Evolutionary conservation across 1,140 invertebrate species (phyloP), one percentile per base, ranked within the genome.

Genomic region (Rhyacophila brunnea): DNA sequence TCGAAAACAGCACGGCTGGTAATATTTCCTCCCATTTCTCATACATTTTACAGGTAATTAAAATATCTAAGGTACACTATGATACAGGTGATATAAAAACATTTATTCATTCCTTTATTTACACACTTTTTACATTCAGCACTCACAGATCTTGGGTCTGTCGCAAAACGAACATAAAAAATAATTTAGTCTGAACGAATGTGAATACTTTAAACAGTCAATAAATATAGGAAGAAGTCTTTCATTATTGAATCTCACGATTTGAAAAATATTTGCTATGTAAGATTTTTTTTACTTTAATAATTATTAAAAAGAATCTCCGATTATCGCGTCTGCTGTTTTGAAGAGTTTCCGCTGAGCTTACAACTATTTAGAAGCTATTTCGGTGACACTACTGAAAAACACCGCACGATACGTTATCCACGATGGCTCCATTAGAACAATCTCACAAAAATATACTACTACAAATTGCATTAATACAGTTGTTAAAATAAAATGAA

Each of bases 21-120:
- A 65, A 65, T 65, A 65, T 65, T 51, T 57, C 58, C 58, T 54
- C 28, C 45, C 38, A 48, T 49, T 49, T 53, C 17, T 35, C 55
- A 43, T 64, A 60, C 43, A 57, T 34, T 64, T 63, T 64, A 60
- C 44, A 58, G 38, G 34, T 65, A 53, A 54, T 58, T 28, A 52
- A 58, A 60, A 54, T 58, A 48, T 60, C 58, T 65, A 65, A 65
- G 58, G 58, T 65, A 65, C 51, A 50, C 55, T 58, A 63, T 58
- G 54, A 62, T 50, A 58, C 45, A 44, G 42, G 59, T 61, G 49
- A 60, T 64, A 58, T 65, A 65, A 65, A 60, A 64, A 61, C 58
- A 64, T 57, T 56, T 49, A 57, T 49, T 57, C 23, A 23, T 53
- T 54, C 49, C 35, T 18, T n/a, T 61, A 61, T 61, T 40, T 64